phyloP scores from a whole-genome alignment of 2,113 vertebrate genomes.

The Zootoca vivipara region DNA sequence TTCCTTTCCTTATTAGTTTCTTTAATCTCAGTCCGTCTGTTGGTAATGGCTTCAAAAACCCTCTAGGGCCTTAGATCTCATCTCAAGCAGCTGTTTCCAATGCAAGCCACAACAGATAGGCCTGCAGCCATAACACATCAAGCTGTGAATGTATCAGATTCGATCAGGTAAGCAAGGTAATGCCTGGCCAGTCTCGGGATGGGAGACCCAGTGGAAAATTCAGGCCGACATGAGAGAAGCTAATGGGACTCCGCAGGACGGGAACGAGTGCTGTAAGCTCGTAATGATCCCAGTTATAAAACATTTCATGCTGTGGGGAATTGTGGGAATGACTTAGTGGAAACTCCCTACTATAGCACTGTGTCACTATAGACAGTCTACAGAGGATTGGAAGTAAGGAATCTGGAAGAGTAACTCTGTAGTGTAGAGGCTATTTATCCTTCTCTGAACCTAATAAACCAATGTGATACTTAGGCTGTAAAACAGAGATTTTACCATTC shows the following conservation, averaged over 20 bases:
- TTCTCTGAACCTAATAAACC: not conserved
- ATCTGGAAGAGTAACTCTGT: not conserved
- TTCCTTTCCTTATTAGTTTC: conserved; percentile 55
- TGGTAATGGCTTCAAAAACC: conserved; percentile 63
- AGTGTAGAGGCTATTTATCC: not conserved
- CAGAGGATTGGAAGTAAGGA: not conserved
- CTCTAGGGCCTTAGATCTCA: conserved; percentile 57
- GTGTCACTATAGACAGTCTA: not conserved
- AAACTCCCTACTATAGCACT: not conserved
- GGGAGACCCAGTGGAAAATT: not conserved
- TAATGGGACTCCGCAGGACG: not conserved
- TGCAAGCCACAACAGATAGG: conserved; percentile 29
- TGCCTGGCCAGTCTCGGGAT: not conserved
- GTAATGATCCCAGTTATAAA: not conserved
- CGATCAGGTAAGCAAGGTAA: conserved; percentile 18
- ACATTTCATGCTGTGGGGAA: not conserved
- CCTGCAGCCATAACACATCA: conserved; percentile 30
- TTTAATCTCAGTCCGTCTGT: conserved; percentile 58
- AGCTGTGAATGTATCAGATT: conserved; percentile 36
- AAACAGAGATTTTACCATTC: not conserved
- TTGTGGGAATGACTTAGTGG: not conserved
- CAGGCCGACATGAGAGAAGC: accelerated
- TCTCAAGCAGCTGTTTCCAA: conserved; percentile 62
- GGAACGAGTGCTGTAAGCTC: not conserved
- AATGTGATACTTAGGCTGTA: not conserved